Base-by-base conservation (phyloP, 2,888 invertebrate genomes). In the Eristalis intricaria region DNA sequence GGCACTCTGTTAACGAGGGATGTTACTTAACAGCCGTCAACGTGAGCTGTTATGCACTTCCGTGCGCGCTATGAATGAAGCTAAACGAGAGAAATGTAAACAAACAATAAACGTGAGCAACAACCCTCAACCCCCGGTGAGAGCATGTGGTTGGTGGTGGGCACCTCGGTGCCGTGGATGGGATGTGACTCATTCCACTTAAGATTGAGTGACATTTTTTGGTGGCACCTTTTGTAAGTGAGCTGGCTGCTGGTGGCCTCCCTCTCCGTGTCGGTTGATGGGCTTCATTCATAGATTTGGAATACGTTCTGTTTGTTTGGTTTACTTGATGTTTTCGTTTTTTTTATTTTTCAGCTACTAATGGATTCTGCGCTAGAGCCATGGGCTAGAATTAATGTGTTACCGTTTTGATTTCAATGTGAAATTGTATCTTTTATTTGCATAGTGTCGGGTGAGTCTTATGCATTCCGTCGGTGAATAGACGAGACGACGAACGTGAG, bases 381-480 rank as follows among this genome's bases (percentile, higher is more conserved):
- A 73, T 79, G 79, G 87, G 87, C 87, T 77, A 87, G 87, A 87
- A 87, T 87, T 87, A 87, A 87, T 87, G 87, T 43, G 79, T 87
- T 87, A 87, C 84, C 66, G 43, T 74, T 86, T 50, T 43, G 61
- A 23, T 66, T 74, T 68, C 29, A 75, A 79, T 76, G 50, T 87
- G 79, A 87, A 87, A 87, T 87, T 84, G 56, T 83, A 86, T 86
- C 78, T 75, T 82, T 19, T 87, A 80, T 87, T 87, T 87, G 87
- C 80, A 73, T 84, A 84, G 84, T 70, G 79, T 73, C 58, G n/a
- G 10, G 23, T 35, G 32, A 32, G 8, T 32, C 32, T 32, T 32
- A 7, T 32, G 32, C 32, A 4, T 4, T 50, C n/a, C 50, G 23
- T 32, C 63, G 35, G 64, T 84, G 71, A 84, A 87, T 78, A 74